phyloP scores from a whole-genome alignment of 1,140 invertebrate genomes.

The Formica exsecta region DNA sequence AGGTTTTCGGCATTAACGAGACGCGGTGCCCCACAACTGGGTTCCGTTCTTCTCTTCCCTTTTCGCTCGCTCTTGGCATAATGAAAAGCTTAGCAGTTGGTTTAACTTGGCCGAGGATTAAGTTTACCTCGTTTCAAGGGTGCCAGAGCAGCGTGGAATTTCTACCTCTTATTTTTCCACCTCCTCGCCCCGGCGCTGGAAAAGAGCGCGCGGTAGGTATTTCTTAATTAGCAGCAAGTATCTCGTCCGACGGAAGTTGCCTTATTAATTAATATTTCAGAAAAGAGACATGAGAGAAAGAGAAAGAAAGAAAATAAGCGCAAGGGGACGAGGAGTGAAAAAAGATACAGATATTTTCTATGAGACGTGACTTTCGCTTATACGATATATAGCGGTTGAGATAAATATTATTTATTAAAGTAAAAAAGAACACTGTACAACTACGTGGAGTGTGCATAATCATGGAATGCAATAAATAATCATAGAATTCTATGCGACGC shows the following conservation, averaged over 20 bases:
- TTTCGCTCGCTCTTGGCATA: constrained; percentile 68
- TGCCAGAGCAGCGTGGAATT: constrained; percentile 76
- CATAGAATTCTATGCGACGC: constrained; percentile 7
- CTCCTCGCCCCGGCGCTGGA: constrained; percentile 67
- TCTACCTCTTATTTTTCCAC: constrained; percentile 78
- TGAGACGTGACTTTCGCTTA: constrained; percentile 36
- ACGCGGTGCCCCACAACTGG: constrained; percentile 37
- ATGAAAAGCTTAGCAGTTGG: constrained; percentile 79
- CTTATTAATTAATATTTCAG: constrained; percentile 78
- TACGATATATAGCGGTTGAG: constrained; percentile 14
- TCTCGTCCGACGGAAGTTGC: constrained; percentile 70
- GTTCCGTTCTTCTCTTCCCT: constrained; percentile 30
- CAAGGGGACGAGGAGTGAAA: background rate
- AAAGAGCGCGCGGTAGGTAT: constrained; percentile 75
- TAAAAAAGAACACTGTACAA: constrained; percentile 1
- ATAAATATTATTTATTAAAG: constrained; percentile 31
- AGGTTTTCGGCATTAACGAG: constrained; percentile 13
- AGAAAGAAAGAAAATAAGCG: background rate
- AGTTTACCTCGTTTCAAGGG: constrained; percentile 78
- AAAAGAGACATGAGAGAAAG: constrained; percentile 44
- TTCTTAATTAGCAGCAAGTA: constrained; percentile 79
- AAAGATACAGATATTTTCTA: constrained; percentile 23
- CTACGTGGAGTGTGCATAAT: background rate
- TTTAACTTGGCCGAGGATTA: constrained; percentile 79
- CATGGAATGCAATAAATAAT: constrained; percentile 32